Conservation (phyloP, 2,113 vertebrate species). For the Syngnathus floridae region DNA sequence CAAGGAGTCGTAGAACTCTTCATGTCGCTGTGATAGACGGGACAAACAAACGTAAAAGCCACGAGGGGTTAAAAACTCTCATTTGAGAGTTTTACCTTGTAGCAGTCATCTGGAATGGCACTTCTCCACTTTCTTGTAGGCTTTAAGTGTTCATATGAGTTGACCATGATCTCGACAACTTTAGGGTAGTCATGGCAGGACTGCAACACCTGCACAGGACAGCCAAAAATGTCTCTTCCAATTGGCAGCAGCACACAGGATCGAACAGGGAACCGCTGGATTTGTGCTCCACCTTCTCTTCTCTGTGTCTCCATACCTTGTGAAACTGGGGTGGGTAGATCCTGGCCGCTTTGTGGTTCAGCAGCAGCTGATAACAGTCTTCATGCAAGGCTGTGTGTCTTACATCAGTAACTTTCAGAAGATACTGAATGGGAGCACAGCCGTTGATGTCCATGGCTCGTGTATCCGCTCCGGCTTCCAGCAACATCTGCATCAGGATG, state of each 20-base stretch:
- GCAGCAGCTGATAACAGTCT: slow-evolving; percentile 85
- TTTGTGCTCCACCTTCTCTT: neutral
- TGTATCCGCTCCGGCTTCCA: slow-evolving; percentile 82
- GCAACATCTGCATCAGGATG: slow-evolving; percentile 82
- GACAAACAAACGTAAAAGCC: neutral
- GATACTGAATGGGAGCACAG: slow-evolving; percentile 85
- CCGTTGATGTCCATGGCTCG: slow-evolving; percentile 89
- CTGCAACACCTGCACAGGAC: slow-evolving; percentile 79
- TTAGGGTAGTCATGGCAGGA: slow-evolving; percentile 77
- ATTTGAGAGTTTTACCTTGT: slow-evolving; percentile 70
- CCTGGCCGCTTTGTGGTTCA: slow-evolving; percentile 83
- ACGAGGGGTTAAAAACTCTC: neutral
- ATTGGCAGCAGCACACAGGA: neutral
- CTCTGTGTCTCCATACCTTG: slow-evolving; percentile 71
- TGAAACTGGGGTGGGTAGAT: slow-evolving; percentile 94
- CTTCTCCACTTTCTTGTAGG: slow-evolving; percentile 80
- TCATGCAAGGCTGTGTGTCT: slow-evolving; percentile 77
- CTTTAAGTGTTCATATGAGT: slow-evolving; percentile 81
- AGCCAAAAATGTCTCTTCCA: neutral
- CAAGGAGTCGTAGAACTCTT: slow-evolving; percentile 85
- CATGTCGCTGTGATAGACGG: slow-evolving; percentile 69
- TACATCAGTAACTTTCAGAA: slow-evolving; percentile 83
- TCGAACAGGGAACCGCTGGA: too few species aligned
- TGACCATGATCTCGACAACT: slow-evolving; percentile 82
- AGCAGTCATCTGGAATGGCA: slow-evolving; percentile 79